Percentiles rank a stretch among this genome's conserved stretches.
Conservation (phyloP, 2,797 vertebrate genomes). For the Perodicticus potto region DNA sequence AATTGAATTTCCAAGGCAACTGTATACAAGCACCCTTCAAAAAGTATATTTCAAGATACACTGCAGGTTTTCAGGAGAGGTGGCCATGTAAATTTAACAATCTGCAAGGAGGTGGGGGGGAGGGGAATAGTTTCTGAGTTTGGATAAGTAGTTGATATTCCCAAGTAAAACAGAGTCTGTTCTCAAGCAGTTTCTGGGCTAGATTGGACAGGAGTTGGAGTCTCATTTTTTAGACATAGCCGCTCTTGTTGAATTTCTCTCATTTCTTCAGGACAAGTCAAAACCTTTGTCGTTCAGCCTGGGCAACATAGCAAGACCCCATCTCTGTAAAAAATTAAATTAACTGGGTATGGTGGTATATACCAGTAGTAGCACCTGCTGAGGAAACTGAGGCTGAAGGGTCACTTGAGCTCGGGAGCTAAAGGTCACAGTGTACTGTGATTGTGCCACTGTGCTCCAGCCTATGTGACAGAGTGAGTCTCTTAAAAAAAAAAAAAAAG, state of each 20-base stretch:
- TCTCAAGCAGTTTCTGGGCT: neutral
- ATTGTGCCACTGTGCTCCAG: neutral
- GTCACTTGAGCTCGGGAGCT: neutral
- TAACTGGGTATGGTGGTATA: neutral
- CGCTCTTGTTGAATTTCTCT: neutral
- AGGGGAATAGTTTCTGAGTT: neutral
- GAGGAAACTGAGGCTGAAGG: neutral
- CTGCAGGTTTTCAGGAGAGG: neutral
- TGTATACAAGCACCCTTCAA: neutral
- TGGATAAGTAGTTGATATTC: neutral
- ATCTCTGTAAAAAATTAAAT: neutral
- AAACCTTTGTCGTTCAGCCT: slow-evolving; percentile 48
- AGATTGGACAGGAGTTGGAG: neutral
- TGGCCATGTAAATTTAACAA: neutral
- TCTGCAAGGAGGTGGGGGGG: neutral
- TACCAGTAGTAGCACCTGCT: neutral
- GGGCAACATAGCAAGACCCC: neutral
- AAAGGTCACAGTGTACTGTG: neutral
- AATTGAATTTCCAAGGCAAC: slow-evolving; percentile 56
- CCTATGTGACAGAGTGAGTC: neutral
- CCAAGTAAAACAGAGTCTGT: neutral
- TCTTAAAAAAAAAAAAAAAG: slow-evolving; percentile 48
- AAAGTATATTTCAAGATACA: neutral
- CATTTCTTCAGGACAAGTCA: slow-evolving; percentile 39
- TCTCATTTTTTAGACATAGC: neutral